Evolutionary conservation across 2,113 vertebrate genomes (phyloP), one percentile per base, ranked within the genome.

Genomic region (Grallaria varia): DNA sequence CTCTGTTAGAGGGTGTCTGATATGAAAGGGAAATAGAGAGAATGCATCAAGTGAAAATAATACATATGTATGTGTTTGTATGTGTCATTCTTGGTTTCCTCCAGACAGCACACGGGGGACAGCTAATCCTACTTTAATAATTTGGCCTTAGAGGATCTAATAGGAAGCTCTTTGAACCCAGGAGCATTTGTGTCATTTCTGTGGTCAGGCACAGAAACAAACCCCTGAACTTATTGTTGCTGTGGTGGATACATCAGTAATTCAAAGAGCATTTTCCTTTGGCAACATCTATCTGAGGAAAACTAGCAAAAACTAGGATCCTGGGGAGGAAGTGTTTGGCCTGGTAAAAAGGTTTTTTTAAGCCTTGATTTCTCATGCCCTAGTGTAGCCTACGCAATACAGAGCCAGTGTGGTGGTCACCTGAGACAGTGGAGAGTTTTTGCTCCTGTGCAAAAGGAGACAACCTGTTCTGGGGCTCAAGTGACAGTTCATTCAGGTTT

Each of bases 231-330:
- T 64, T 30, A 9, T 16, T 56, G 30, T 37, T 72, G 56, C 44
- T 78, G 21, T 56, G 74, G 27, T 1, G 0, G 35, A 25, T 22
- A 30, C 15, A 44, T n/a, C 13, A 1, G 0, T 64, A 69, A 55
- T 82, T 82, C 47, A 76, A 56, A 78, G 72, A 62, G 24, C 17
- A 4, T 71, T 82, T 78, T 74, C 39, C 30, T 78, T 80, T 44
- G 49, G 10, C 44, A 56, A 44, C 11, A 52, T 10, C 23, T 59
- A 52, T 10, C 23, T 59, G 49, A 87, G n/a, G n/a, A 72, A 69
- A 94, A 60, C 3, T 5, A 45, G 10, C 44, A 40, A 45, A 64
- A 94, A 60, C 3, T 4, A 62, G 7, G 49, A n/a, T 45, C 56
- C 55, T 58, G 49, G 37, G 55, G 37, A 75, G 52, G 62, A 78